Evolutionary conservation across 1,140 invertebrate genomes (phyloP).

Genomic region (Drosophila sp.): DNA sequence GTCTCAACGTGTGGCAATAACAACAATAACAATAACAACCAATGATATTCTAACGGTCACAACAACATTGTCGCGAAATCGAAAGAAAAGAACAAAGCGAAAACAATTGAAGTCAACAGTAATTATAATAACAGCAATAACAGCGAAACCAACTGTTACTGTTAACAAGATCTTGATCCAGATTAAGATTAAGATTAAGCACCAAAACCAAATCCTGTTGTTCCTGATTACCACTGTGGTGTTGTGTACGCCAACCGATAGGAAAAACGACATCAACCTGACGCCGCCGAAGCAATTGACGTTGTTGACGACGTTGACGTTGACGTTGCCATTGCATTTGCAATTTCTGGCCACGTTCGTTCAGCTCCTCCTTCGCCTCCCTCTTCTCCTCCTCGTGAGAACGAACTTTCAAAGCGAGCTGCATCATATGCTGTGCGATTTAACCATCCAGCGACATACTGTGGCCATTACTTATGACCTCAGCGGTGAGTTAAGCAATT

Average conservation of each 20-base stretch:
- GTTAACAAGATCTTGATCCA: neutral
- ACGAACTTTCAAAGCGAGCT: conserved; percentile 57
- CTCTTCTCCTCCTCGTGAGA: conserved; percentile 39
- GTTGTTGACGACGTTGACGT: conserved; percentile 30
- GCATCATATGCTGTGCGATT: conserved; percentile 66
- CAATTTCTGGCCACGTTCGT: conserved; percentile 55
- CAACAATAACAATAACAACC: neutral
- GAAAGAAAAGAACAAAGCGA: conserved; percentile 25
- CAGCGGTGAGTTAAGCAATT: conserved; percentile 55
- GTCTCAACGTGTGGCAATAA: neutral
- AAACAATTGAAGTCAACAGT: conserved; percentile 16
- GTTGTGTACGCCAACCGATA: conserved; percentile 41
- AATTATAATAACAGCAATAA: neutral
- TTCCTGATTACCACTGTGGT: conserved; percentile 32
- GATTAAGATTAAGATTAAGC: no score
- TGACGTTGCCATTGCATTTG: conserved; percentile 43
- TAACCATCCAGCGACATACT: conserved; percentile 62
- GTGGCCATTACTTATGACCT: conserved; percentile 66
- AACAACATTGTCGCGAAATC: conserved; percentile 6
- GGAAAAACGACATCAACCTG: conserved; percentile 58
- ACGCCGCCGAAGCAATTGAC: conserved; percentile 57
- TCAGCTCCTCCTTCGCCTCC: conserved; percentile 28
- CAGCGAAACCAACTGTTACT: neutral
- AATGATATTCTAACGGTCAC: conserved; percentile 1
- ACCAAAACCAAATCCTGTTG: neutral